Conservation (phyloP, 2,797 vertebrate genomes). For the Buceros bicornis region DNA sequence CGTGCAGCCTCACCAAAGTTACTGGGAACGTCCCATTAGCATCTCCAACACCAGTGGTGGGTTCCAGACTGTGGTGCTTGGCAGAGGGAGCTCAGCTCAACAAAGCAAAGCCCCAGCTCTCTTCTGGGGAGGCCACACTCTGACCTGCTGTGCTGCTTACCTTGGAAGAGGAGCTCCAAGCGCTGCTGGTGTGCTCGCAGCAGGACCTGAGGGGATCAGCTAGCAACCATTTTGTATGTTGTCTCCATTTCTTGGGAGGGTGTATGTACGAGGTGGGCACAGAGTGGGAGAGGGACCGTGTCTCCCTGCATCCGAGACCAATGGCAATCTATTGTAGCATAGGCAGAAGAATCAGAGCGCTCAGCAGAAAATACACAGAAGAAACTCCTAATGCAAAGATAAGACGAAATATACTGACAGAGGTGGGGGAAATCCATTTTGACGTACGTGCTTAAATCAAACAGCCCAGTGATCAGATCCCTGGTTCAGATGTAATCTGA, state of each 20-base stretch:
- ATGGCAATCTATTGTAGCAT: not conserved
- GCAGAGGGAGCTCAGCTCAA: not conserved
- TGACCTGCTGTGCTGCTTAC: not conserved
- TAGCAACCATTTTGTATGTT: not conserved
- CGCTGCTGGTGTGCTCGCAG: not conserved
- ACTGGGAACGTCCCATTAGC: not conserved
- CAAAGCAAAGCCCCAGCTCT: not conserved
- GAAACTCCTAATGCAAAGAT: not conserved
- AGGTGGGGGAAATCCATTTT: not conserved
- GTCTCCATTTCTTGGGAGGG: not conserved
- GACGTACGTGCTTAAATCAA: not conserved
- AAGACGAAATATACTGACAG: not conserved
- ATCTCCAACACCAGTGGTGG: not conserved
- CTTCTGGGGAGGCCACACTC: not conserved
- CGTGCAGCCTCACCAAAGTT: not conserved
- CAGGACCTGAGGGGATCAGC: not conserved
- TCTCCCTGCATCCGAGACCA: not conserved
- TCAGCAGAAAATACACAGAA: not conserved
- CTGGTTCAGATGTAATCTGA: not conserved
- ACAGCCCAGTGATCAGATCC: not conserved
- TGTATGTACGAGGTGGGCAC: not conserved
- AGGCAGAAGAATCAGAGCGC: not conserved
- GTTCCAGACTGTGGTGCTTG: not conserved
- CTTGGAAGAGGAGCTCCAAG: not conserved
- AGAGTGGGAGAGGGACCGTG: not conserved